A percentile compares a stretch with the other conserved stretches of the same genome.
These are phyloP conservation scores for Noturus placidus DNA, from an alignment of 2,113 vertebrate genomes.

Conservation along the genomic window DNA sequence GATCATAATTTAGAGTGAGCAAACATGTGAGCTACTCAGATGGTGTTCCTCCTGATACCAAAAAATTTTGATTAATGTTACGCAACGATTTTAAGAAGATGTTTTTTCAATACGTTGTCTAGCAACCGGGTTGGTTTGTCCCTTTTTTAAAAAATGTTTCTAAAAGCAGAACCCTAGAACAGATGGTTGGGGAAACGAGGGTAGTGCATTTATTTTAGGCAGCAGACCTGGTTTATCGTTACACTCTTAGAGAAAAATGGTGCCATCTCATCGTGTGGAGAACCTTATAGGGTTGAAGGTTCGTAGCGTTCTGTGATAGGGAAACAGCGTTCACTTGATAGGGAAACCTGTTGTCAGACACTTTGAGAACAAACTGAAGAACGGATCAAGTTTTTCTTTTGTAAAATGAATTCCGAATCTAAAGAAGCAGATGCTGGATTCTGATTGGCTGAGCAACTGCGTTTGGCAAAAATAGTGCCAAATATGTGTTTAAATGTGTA, in stretches of 20 bases:
- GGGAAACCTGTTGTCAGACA: background rate
- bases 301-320: background rate
- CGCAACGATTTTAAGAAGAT: background rate
- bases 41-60: background rate
- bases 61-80: background rate
- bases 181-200: background rate
- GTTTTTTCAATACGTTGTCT: background rate
- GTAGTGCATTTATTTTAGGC: constrained; percentile 14
- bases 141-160: background rate
- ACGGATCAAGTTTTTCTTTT: background rate
- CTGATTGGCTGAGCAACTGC: background rate
- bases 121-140: background rate
- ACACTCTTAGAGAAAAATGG: background rate
- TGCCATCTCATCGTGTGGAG: background rate
- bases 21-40: background rate
- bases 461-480: background rate
- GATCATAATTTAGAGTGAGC: background rate
- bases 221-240: constrained; percentile 4
- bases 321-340: background rate
- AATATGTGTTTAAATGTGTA: background rate
- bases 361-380: background rate
- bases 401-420: background rate
- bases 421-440: background rate
- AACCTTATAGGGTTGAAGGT: background rate
- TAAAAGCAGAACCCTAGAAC: background rate